Base-by-base conservation (phyloP, 2,113 vertebrate species). In the Seriola aureovittata region DNA sequence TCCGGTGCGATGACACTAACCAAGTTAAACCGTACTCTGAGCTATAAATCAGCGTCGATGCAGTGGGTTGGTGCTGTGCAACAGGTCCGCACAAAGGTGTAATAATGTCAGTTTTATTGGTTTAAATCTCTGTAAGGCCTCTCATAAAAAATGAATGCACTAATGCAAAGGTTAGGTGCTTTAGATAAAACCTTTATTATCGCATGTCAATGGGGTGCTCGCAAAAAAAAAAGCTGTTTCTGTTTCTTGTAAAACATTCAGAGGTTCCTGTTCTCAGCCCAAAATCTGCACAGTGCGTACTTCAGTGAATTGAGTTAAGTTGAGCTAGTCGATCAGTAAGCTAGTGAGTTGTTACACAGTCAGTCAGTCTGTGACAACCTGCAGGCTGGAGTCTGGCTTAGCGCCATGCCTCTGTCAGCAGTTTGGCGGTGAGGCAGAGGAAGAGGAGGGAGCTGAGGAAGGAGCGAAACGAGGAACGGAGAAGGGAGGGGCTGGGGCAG, bases 401-500 rank as follows among this genome's bases (percentile, higher is more conserved):
- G 58, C 17, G 79, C 92, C 89, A 71, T 62, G 85, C n/a, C 85
- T 78, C 79, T 59, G 88, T 93, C 92, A 92, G 91, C 90, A 88
- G 62, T 86, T 90, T 81, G 82, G 64, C 69, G 29, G 80, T 48
- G 75, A 73, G 55, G 74, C 23, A 17, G 60, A 67, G 40, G 76
- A 68, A 62, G 58, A 66, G 59, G 52, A 44, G 23, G 66, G 64
- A 69, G 81, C 67, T 38, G 57, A 59, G 17, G 75, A 55, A 74
- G 63, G 70, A 82, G 80, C 6, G 63, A 85, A 75, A 54, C 0
- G 14, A 44, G 42, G 25, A 54, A 46, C 2, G 7, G 65, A 68
- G 71, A 29, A 73, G 50, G 65, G 62, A 79, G 59, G 57, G 57
- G 71, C 71, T 42, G 59, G 65, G 78, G 50, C 32, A 74, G 75